A percentile compares a stretch with the other conserved stretches of the same genome.
phyloP scores from a whole-genome alignment of 2,797 vertebrate genomes.

The Spondyliosoma cantharus region DNA sequence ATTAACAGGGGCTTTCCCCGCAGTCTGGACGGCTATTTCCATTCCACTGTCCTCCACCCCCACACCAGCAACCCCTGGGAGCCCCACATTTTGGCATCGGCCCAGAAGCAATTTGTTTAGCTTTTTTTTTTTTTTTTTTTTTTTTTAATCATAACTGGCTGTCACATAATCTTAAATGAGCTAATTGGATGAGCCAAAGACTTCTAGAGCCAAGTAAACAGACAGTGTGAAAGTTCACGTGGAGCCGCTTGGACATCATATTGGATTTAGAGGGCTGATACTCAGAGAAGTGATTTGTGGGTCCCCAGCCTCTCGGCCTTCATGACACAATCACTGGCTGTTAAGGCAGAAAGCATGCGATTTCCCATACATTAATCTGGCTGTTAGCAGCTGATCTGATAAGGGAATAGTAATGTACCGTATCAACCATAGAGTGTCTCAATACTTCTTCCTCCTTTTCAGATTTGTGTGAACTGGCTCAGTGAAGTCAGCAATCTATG shows the following conservation, averaged over 20 bases:
- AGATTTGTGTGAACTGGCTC: constrained; percentile 63
- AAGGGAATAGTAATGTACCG: constrained; percentile 67
- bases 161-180: constrained; percentile 46
- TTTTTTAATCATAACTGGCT: constrained; percentile 36
- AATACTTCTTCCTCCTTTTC: constrained; percentile 27
- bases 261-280: constrained; percentile 51
- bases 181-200: constrained; percentile 54
- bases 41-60: constrained; percentile 52
- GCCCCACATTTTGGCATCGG: constrained; percentile 54
- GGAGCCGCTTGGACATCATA: constrained; percentile 52
- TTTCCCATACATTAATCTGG: constrained; percentile 74
- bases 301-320: constrained; percentile 63
- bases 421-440: constrained; percentile 54
- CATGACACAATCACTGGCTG: constrained; percentile 67
- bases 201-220: constrained; percentile 68
- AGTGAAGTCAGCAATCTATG: constrained; percentile 35
- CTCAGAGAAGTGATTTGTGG: constrained; percentile 73
- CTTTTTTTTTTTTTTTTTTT: constrained; percentile 29
- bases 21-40: constrained; percentile 68
- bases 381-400: constrained; percentile 64
- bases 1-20: constrained; percentile 83
- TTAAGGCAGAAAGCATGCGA: constrained; percentile 66
- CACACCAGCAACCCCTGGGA: constrained; percentile 59
- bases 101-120: constrained; percentile 60
- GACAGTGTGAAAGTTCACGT: constrained; percentile 72